Evolutionary conservation across 2,113 vertebrate species (phyloP).

Genomic region (Lipophrys pholis): DNA sequence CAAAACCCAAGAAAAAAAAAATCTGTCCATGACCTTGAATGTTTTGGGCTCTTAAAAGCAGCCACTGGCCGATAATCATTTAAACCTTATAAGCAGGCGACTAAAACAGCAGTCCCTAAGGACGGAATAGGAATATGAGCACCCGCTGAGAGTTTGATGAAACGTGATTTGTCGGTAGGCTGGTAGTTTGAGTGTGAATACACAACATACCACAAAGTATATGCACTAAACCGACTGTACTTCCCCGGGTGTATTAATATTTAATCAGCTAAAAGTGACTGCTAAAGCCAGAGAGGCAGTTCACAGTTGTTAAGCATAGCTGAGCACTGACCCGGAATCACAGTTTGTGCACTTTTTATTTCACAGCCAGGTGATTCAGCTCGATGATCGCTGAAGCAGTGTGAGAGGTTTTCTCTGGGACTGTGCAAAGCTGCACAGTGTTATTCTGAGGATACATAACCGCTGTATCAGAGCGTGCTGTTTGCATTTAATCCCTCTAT

Average conservation of each 20-base stretch:
- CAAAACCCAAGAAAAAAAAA: constrained; percentile 37
- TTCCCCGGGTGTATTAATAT: constrained; percentile 65
- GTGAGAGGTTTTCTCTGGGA: constrained; percentile 3
- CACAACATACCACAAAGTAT: constrained; percentile 25
- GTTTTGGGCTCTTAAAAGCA: constrained; percentile 25
- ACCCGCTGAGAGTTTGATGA: constrained; percentile 23
- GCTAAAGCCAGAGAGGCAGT: constrained; percentile 59
- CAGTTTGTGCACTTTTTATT: constrained; percentile 40
- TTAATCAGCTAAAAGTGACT: constrained; percentile 69
- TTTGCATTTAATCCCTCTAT: neutral
- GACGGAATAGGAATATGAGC: constrained; percentile 19
- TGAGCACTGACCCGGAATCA: constrained; percentile 63
- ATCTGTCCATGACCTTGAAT: constrained; percentile 65
- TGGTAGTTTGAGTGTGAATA: constrained; percentile 26
- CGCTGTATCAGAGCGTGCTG: neutral
- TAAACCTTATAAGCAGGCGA: constrained; percentile 32
- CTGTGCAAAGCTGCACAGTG: constrained; percentile 3
- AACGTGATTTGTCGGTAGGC: constrained; percentile 23
- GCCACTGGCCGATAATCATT: constrained; percentile 17
- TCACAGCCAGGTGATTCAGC: constrained; percentile 44
- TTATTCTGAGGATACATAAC: neutral
- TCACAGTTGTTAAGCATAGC: constrained; percentile 57
- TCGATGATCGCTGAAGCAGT: constrained; percentile 16
- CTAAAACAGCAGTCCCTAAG: constrained; percentile 31
- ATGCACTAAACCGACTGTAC: constrained; percentile 25